Percentiles rank a stretch among this genome's conserved stretches.
These are phyloP conservation scores for Aromia moschata DNA, from an alignment of 2,888 invertebrate genomes.

Conservation along the genomic window DNA sequence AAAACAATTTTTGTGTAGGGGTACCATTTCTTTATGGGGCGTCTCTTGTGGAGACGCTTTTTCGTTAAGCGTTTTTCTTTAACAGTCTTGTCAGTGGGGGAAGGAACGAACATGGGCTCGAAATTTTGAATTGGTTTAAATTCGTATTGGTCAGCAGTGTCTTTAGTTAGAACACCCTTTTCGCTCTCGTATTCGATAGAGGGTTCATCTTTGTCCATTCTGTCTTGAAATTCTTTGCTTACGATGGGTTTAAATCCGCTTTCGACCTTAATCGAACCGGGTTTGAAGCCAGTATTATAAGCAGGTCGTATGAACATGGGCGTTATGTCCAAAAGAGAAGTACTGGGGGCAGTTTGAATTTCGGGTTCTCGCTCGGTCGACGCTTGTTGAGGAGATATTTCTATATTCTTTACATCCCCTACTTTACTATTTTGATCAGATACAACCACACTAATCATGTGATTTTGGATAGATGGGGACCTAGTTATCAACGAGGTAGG, in stretches of 20 bases:
- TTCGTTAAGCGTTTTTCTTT: conserved; percentile 57
- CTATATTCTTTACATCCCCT: conserved; percentile 48
- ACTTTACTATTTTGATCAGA: conserved; percentile 14
- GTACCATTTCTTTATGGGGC: conserved; percentile 51
- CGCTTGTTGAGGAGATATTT: conserved; percentile 56
- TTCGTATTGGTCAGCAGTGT: conserved; percentile 63
- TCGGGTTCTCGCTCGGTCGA: conserved; percentile 56
- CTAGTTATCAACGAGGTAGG: conserved; percentile 23
- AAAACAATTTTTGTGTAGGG: conserved; percentile 43
- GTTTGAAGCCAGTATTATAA: conserved; percentile 80
- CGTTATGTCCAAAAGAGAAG: conserved; percentile 29
- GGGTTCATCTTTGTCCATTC: conserved; percentile 61
- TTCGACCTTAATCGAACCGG: conserved; percentile 82
- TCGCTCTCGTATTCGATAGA: conserved; percentile 64
- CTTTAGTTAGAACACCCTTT: conserved; percentile 59
- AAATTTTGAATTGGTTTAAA: conserved; percentile 72
- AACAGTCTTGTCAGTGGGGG: conserved; percentile 71
- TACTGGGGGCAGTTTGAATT: conserved; percentile 46
- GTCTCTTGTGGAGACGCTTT: conserved; percentile 50
- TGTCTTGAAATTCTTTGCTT: conserved; percentile 66
- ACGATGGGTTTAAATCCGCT: conserved; percentile 86
- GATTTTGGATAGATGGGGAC: conserved; percentile 28
- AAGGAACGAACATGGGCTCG: conserved; percentile 84
- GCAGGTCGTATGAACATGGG: conserved; percentile 63
- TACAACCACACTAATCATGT: conserved; percentile 22